These are phyloP conservation scores for Holacanthella duospinosa DNA, from an alignment of 2,888 invertebrate species.

Conservation along the genomic window DNA sequence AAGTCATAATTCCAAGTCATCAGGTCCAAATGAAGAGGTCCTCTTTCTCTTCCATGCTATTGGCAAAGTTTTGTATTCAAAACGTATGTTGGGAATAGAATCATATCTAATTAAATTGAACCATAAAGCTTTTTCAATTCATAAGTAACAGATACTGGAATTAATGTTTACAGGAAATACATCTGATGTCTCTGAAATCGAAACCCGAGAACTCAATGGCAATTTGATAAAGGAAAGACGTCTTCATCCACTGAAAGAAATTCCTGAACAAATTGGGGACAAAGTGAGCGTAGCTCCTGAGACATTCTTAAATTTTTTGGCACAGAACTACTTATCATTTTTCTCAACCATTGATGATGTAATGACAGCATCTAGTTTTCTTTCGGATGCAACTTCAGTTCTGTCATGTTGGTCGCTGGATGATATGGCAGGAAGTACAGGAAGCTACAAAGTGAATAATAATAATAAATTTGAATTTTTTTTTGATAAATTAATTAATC, in stretches of 20 bases:
- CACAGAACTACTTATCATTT: constrained; percentile 52
- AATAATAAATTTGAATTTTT: not conserved
- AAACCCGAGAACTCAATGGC: constrained; percentile 12
- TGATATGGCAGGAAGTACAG: constrained; percentile 5
- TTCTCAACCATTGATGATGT: constrained; percentile 56
- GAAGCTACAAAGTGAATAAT: constrained; percentile 13
- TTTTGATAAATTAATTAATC: not conserved
- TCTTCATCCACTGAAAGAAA: constrained; percentile 19
- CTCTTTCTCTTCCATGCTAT: constrained; percentile 45
- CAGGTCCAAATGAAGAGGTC: constrained; percentile 40
- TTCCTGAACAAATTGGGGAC: constrained; percentile 40
- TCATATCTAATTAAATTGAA: no score
- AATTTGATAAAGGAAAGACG: constrained; percentile 14
- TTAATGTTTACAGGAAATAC: constrained; percentile 19
- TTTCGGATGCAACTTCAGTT: constrained; percentile 61
- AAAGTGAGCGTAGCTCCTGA: constrained; percentile 42
- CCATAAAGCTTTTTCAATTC: no score
- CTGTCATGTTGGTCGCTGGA: constrained; percentile 28
- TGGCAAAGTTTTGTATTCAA: constrained; percentile 46
- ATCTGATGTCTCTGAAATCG: constrained; percentile 6
- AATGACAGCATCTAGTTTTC: constrained; percentile 51
- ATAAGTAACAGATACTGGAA: no score
- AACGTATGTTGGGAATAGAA: constrained; percentile 43
- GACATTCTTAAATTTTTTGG: constrained; percentile 42
- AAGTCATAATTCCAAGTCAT: not conserved